Evolutionary conservation across 2,113 vertebrate species (phyloP).

Genomic region (Scolopax mira): DNA sequence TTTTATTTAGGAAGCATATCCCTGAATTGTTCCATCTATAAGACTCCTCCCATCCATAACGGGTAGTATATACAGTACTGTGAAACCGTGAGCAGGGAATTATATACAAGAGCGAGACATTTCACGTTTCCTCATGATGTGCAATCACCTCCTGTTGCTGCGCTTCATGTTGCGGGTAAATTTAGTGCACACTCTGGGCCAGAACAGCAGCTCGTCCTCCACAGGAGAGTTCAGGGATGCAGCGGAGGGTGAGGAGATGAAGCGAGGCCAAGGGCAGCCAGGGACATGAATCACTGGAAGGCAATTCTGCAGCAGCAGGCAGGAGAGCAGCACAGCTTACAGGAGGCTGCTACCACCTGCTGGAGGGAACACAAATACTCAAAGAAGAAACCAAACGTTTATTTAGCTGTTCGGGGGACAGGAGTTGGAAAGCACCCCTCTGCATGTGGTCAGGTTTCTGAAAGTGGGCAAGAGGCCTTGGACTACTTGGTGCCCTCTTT

Average conservation of each 20-base stretch:
- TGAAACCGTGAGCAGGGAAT: neutral
- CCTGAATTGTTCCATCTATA: neutral
- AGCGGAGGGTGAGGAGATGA: neutral
- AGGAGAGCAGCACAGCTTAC: neutral
- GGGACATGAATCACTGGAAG: neutral
- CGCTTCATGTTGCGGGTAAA: neutral
- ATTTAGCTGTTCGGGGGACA: fast-evolving
- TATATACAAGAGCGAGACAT: neutral
- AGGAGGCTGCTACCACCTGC: slow-evolving; percentile 57
- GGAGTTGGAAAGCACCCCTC: fast-evolving
- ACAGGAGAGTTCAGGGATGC: neutral
- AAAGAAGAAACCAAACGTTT: neutral
- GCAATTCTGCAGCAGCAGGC: neutral
- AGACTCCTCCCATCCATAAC: neutral
- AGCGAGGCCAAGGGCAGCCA: neutral
- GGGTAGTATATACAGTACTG: neutral
- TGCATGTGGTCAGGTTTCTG: fast-evolving
- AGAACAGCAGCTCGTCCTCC: neutral
- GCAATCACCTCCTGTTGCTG: neutral
- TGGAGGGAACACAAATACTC: neutral
- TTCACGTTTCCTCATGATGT: neutral
- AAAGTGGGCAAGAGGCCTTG: neutral
- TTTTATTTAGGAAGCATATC: neutral
- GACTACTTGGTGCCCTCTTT: neutral
- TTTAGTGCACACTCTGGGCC: neutral